A percentile compares a stretch with the other conserved stretches of the same genome.
Conservation (phyloP, 2,888 invertebrate species). For the Erebia aethiops region DNA sequence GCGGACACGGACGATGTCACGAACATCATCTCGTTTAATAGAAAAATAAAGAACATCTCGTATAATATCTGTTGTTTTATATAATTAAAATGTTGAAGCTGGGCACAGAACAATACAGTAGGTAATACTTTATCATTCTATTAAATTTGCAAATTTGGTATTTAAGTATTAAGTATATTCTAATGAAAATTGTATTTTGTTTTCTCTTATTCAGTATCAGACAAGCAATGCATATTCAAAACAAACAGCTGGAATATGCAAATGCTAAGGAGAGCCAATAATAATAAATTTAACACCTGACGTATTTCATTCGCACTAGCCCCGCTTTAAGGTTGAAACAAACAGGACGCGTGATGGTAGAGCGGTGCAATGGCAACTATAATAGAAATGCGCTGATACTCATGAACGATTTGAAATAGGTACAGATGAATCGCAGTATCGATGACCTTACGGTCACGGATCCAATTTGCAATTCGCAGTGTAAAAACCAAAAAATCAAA, state of each 20-base stretch:
- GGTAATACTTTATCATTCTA: neutral
- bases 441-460: too few relatives aligned
- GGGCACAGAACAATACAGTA: neutral
- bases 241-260: conserved; percentile 37
- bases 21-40: too few relatives aligned
- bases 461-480: too few relatives aligned
- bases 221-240: conserved; percentile 45
- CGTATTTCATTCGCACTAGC: conserved; percentile 42
- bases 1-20: too few relatives aligned
- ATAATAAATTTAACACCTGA: conserved; percentile 50
- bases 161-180: conserved; percentile 33
- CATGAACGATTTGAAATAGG: too few relatives aligned
- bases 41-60: too few relatives aligned
- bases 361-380: too few relatives aligned
- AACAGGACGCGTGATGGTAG: too few relatives aligned
- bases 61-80: neutral
- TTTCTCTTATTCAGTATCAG: conserved; percentile 30
- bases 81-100: neutral
- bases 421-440: too few relatives aligned
- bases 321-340: conserved; percentile 1
- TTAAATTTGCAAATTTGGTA: conserved; percentile 9
- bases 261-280: conserved; percentile 48
- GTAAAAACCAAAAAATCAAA: too few relatives aligned
- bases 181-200: conserved; percentile 35
- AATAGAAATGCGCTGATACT: too few relatives aligned